A percentile compares a stretch with the other conserved stretches of the same genome.
These are phyloP conservation scores for Galbula dea DNA, from an alignment of 2,113 vertebrate species.

Conservation along the genomic window DNA sequence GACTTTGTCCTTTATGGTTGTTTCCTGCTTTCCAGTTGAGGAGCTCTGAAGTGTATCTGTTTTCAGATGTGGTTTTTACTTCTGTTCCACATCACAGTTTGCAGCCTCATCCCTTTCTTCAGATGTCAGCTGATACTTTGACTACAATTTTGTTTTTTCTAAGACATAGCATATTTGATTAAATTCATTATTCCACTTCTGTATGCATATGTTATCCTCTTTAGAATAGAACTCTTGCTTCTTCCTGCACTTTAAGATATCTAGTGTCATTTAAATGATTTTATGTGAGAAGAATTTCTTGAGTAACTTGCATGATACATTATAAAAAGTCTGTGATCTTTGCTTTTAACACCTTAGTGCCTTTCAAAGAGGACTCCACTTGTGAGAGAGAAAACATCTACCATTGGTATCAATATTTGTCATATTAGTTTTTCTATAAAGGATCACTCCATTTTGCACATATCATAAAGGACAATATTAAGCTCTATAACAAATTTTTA, in stretches of 20 bases:
- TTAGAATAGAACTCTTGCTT: neutral
- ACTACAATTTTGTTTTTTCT: neutral
- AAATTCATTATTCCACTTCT: neutral
- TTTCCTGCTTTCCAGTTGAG: neutral
- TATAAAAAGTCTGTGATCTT: neutral
- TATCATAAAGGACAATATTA: constrained; percentile 39
- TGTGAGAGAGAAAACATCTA: neutral
- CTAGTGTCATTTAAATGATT: neutral
- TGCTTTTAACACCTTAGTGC: neutral
- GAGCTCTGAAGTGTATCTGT: neutral
- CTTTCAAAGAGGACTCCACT: neutral
- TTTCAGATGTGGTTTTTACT: neutral
- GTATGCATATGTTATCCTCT: neutral
- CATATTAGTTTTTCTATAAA: neutral
- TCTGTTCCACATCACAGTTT: neutral
- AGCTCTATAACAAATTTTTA: constrained; percentile 40
- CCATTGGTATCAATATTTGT: neutral
- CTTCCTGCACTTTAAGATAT: neutral
- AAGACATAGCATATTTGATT: neutral
- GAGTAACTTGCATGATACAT: neutral
- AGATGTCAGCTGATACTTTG: neutral
- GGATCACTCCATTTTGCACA: constrained; percentile 5
- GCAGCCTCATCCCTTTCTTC: neutral
- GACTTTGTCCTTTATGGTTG: neutral
- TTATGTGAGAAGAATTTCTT: neutral